phyloP scores from a whole-genome alignment of 2,888 invertebrate species.

The Julus scanicus region DNA sequence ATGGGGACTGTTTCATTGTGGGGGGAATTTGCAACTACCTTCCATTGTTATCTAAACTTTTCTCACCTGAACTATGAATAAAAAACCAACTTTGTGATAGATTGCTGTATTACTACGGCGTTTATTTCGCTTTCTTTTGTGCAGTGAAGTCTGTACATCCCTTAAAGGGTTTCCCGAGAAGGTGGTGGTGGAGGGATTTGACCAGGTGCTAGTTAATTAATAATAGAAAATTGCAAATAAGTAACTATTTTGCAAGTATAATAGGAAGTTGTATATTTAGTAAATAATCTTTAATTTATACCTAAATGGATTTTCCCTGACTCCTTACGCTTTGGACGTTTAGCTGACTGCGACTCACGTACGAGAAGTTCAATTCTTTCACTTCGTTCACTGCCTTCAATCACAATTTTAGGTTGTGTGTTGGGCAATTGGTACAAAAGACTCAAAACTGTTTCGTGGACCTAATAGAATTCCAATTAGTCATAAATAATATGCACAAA shows the following conservation, averaged over 20 bases:
- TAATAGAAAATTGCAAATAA: background rate
- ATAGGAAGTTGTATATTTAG: too few relatives aligned
- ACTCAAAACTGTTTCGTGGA: background rate
- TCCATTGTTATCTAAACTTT: background rate
- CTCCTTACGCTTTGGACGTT: background rate
- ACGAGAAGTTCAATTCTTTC: slow-evolving; percentile 16
- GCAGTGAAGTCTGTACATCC: background rate
- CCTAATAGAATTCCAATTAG: background rate
- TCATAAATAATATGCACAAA: background rate
- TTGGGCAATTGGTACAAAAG: background rate
- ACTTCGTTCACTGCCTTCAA: background rate
- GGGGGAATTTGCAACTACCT: background rate
- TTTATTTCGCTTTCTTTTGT: background rate
- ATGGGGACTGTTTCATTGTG: slow-evolving; percentile 13
- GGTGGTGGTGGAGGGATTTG: background rate
- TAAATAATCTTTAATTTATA: background rate
- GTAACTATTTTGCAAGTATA: too few relatives aligned
- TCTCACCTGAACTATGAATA: slow-evolving; percentile 14
- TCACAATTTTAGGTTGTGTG: background rate
- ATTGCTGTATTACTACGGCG: background rate
- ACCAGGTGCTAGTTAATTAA: background rate
- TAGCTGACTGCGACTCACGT: background rate
- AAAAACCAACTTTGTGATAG: background rate
- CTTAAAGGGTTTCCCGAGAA: background rate
- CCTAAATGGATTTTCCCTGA: background rate